These are phyloP conservation scores for Monoplex corrugatus DNA, from an alignment of 2,888 invertebrate genomes.

Conservation along the genomic window DNA sequence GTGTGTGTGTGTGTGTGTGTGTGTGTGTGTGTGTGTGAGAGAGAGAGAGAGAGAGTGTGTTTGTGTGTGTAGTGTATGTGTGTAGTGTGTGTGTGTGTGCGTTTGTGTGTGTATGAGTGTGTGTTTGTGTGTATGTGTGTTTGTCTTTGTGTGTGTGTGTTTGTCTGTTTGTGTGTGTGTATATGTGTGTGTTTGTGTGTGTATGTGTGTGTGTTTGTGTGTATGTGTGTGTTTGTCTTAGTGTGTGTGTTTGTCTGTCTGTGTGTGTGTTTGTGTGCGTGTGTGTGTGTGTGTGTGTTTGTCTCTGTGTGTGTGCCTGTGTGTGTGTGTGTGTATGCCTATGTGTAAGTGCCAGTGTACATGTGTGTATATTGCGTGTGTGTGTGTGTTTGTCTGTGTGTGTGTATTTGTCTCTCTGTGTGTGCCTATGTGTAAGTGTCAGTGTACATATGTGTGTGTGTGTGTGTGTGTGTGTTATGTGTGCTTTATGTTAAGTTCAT, in stretches of 20 bases:
- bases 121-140: not conserved
- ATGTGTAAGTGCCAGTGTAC: too few species aligned
- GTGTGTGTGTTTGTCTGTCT: too few species aligned
- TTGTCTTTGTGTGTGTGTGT: conserved; percentile 10
- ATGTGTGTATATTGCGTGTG: too few species aligned
- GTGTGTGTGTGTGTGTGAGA: not conserved
- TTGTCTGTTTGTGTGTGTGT: not conserved
- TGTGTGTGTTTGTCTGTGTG: conserved; percentile 30
- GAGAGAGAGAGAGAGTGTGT: not conserved
- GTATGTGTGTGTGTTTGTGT: not conserved
- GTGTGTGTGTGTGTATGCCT: too few species aligned
- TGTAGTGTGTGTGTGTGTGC: not conserved
- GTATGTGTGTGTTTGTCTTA: not conserved
- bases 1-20: too few species aligned
- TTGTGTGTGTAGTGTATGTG: not conserved
- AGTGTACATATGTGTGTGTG: conserved; percentile 18
- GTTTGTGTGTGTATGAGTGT: conserved; percentile 4
- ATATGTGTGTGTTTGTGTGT: not conserved
- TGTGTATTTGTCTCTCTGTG: conserved; percentile 33
- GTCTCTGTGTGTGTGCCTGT: too few species aligned
- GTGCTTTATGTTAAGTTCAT: too few species aligned
- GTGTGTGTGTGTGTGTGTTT: conserved; percentile 11
- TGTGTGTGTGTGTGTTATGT: too few species aligned
- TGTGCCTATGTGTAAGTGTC: too few species aligned
- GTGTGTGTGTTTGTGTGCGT: not conserved